Percentiles rank a stretch among this genome's conserved stretches.
phyloP scores from a whole-genome alignment of 1,140 invertebrate species.

The Goniozus legneri region DNA sequence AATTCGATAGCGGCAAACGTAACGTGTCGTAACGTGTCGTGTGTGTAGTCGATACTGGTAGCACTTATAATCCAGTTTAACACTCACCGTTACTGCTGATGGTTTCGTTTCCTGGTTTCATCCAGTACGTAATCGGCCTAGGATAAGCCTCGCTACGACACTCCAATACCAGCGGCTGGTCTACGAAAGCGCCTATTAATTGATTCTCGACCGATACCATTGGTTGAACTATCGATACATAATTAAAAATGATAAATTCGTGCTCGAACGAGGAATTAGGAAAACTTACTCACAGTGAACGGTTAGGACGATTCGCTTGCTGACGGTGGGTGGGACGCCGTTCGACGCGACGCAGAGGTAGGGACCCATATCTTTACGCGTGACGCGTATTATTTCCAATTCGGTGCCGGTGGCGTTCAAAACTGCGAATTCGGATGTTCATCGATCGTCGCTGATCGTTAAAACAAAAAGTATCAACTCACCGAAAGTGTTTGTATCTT shows the following conservation, averaged over 20 bases:
- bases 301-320: constrained; percentile 70
- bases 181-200: constrained; percentile 56
- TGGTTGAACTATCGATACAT: constrained; percentile 59
- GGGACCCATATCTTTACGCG: constrained; percentile 62
- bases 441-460: background rate
- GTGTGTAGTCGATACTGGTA: no score
- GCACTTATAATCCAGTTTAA: no score
- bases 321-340: constrained; percentile 75
- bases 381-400: constrained; percentile 58
- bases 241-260: background rate
- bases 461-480: constrained; percentile 41
- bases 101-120: constrained; percentile 47
- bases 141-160: constrained; percentile 62
- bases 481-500: background rate
- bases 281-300: constrained; percentile 69
- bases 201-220: constrained; percentile 58
- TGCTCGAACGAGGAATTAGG: background rate
- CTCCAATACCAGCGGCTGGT: constrained; percentile 57
- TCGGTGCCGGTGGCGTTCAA: constrained; percentile 39
- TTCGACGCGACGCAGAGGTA: constrained; percentile 72
- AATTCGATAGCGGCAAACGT: no score
- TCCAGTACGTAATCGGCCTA: constrained; percentile 59
- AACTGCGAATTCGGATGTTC: background rate
- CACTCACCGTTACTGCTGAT: constrained; percentile 43
- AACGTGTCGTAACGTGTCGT: no score